Evolutionary conservation across 2,888 invertebrate genomes (phyloP).

Genomic region (Andrena hattorfiana): DNA sequence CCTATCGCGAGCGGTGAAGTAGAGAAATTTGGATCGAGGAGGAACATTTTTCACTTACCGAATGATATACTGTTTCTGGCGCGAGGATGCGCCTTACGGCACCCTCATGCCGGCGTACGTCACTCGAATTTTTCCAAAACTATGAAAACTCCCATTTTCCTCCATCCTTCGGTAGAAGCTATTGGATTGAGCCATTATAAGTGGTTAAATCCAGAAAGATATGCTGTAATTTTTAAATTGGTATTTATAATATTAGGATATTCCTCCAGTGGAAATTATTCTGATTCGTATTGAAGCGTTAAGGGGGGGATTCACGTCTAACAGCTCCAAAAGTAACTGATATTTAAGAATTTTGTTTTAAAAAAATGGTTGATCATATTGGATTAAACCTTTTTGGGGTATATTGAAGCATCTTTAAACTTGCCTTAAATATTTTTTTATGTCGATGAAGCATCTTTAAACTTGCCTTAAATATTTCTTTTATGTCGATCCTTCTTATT

Average conservation of each 20-base stretch:
- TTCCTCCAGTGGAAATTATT: too few relatives aligned
- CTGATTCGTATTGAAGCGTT: too few relatives aligned
- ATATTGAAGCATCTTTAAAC: too few relatives aligned
- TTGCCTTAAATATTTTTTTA: too few relatives aligned
- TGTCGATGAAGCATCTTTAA: too few relatives aligned
- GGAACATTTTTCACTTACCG: slow-evolving; percentile 73
- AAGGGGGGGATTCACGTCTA: too few relatives aligned
- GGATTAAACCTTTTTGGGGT: too few relatives aligned
- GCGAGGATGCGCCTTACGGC: slow-evolving; percentile 48
- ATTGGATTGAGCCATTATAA: background rate
- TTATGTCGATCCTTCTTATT: too few relatives aligned
- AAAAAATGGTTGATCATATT: too few relatives aligned
- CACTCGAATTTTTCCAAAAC: slow-evolving; percentile 56
- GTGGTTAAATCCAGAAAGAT: background rate
- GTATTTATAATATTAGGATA: background rate
- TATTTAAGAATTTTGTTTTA: too few relatives aligned
- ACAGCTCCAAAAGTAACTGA: too few relatives aligned
- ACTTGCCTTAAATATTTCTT: too few relatives aligned
- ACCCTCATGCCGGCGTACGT: slow-evolving; percentile 41
- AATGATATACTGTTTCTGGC: slow-evolving; percentile 69
- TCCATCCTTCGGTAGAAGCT: background rate
- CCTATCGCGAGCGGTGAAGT: slow-evolving; percentile 70
- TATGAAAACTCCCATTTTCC: slow-evolving; percentile 4
- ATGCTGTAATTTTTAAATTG: background rate
- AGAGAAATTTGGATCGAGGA: slow-evolving; percentile 72